A percentile compares a stretch with the other conserved stretches of the same genome.
Evolutionary conservation across 2,113 vertebrate species (phyloP).

Genomic region (Pipra filicauda): DNA sequence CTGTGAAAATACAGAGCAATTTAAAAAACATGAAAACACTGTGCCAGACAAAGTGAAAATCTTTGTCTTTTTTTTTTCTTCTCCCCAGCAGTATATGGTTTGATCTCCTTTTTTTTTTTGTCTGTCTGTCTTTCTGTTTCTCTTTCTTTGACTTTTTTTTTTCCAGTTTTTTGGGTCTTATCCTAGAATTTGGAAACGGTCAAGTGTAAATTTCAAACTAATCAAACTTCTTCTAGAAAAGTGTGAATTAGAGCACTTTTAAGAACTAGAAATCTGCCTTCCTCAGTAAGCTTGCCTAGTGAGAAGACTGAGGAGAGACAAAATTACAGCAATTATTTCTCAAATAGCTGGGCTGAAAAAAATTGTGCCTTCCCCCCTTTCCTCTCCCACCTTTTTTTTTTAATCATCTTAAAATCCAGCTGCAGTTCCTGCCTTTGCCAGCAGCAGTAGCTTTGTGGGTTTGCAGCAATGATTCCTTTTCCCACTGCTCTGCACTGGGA

Average conservation of each 20-base stretch:
- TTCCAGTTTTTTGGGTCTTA: background rate
- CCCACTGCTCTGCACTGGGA: background rate
- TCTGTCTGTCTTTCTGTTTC: background rate
- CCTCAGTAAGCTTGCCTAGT: background rate
- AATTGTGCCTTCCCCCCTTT: background rate
- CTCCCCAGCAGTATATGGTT: background rate
- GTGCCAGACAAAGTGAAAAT: constrained; percentile 5
- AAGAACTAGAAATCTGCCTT: background rate
- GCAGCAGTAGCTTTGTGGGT: background rate
- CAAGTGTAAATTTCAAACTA: constrained; percentile 26
- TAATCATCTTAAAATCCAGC: background rate
- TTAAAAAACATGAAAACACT: constrained; percentile 11
- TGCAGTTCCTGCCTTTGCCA: background rate
- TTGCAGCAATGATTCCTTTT: background rate
- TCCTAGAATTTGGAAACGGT: background rate
- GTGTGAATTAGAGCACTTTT: background rate
- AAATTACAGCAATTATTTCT: constrained; percentile 36
- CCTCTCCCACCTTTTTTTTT: background rate
- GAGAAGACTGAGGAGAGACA: constrained; percentile 22
- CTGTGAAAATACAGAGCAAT: constrained; percentile 33
- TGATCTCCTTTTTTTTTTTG: background rate
- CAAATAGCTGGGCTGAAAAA: background rate
- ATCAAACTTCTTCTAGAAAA: background rate
- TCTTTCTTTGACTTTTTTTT: background rate
- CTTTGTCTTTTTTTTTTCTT: background rate